Conservation (phyloP, 2,797 vertebrate species). For the Hypotaenidia okinawae region DNA sequence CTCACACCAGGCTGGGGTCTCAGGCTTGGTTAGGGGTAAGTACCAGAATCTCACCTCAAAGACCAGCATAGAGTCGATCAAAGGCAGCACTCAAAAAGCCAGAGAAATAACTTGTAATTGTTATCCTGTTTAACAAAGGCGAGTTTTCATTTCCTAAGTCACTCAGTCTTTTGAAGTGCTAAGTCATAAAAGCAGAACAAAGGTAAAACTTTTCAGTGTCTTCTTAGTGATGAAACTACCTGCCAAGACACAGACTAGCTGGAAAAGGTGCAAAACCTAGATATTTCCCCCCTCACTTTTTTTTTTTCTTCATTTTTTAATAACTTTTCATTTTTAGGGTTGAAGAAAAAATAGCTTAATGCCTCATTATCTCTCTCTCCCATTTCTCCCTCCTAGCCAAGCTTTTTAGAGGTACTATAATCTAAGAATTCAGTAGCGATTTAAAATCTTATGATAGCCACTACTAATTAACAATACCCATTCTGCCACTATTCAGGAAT, state of each 20-base stretch:
- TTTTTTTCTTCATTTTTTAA: not conserved
- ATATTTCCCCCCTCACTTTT: accelerated
- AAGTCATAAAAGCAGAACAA: not conserved
- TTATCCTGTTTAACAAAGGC: not conserved
- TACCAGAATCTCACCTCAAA: not conserved
- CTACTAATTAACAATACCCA: not conserved
- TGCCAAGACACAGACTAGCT: not conserved
- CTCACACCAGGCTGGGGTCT: not conserved
- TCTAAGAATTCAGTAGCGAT: not conserved
- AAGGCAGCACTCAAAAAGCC: not conserved
- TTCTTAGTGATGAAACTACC: not conserved
- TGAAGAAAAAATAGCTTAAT: not conserved
- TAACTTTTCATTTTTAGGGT: not conserved
- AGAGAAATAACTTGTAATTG: not conserved
- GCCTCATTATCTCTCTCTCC: not conserved
- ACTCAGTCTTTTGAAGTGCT: not conserved
- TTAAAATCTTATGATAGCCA: not conserved
- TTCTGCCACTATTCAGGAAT: slow-evolving; percentile 1
- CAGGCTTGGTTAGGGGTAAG: not conserved
- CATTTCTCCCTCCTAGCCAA: not conserved
- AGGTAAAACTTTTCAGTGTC: not conserved
- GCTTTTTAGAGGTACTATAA: not conserved
- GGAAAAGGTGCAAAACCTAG: slow-evolving; percentile 23
- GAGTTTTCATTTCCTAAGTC: not conserved
- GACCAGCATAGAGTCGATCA: not conserved